Conservation (phyloP, 2,888 invertebrate genomes). For the Bedellia somnulentella region DNA sequence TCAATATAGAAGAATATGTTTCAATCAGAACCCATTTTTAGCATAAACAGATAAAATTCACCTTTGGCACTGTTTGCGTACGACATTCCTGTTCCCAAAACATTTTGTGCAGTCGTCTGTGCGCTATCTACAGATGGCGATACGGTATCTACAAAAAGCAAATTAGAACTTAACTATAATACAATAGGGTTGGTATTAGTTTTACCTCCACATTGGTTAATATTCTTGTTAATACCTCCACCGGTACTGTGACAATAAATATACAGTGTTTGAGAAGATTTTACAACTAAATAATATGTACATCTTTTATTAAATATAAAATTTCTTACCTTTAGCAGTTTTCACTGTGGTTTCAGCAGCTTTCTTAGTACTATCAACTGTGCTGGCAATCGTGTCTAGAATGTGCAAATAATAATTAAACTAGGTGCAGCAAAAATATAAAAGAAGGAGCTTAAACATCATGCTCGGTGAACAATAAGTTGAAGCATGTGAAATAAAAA, state of each 20-base stretch:
- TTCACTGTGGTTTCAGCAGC: constrained; percentile 37
- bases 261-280: not conserved
- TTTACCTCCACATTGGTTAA: too few species aligned
- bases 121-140: constrained; percentile 8
- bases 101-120: constrained; percentile 7
- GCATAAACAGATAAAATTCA: too few species aligned
- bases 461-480: too few species aligned
- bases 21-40: too few species aligned
- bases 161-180: too few species aligned
- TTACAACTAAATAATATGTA: not conserved
- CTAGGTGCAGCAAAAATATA: too few species aligned
- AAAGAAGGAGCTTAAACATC: too few species aligned
- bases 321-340: constrained; percentile 31
- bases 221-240: too few species aligned
- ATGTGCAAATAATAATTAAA: too few species aligned
- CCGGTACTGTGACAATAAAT: constrained; percentile 1
- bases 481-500: too few species aligned
- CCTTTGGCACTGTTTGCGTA: constrained; percentile 10
- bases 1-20: too few species aligned
- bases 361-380: constrained; percentile 45
- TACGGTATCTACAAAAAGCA: constrained; percentile 10
- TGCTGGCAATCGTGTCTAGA: constrained; percentile 32
- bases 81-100: constrained; percentile 8
- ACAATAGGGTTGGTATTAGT: too few species aligned
- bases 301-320: not conserved